Base-by-base conservation (phyloP, 1,140 invertebrate genomes). In the Bombus picipes region DNA sequence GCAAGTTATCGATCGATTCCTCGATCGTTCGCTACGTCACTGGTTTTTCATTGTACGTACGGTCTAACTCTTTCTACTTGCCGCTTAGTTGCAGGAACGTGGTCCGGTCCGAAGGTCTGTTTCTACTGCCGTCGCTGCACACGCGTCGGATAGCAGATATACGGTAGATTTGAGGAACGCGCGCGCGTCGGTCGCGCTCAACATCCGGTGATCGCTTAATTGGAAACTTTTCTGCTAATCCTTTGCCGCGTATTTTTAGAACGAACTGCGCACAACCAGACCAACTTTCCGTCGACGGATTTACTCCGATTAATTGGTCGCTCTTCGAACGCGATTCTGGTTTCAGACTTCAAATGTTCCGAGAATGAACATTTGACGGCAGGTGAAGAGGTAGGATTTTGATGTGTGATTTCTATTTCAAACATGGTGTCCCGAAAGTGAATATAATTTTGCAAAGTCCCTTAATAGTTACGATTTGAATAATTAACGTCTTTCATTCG, bases 11-110 rank as follows among this genome's bases (percentile, higher is more conserved):
- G 15, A 57, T 34, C 71, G 32, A 68, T 78, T 62, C 37, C 66
- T 83, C 84, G 87, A 86, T 85, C 85, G 78, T 72, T 86, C 80
- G 4, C 62, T 9, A 15, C 62, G 62, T 65, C 62, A 15, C 62
- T 65, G 62, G n/a, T 32, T 66, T 66, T 66, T 66, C 65, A 32
- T 8, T 15, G 5, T 8, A 53, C 13, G 13, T 32, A 3, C 65
- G 13, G 4, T 32, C 6, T 4, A 15, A 18, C n/a, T 66, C 6
- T 66, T 66, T 66, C n/a, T n/a, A 32, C 15, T 66, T 66, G 59
- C 28, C 59, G 59, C 59, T 62, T 62, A n/a, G 59, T 62, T 3
- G 59, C 10, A 62, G 28, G 10, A 12, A 62, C 59, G 59, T 62
- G 59, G 59, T 39, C 22, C n/a, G 12, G 18, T 28, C 10, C 75